Base-by-base conservation (phyloP, 1,140 invertebrate genomes). In the Heliconius melpomene region DNA sequence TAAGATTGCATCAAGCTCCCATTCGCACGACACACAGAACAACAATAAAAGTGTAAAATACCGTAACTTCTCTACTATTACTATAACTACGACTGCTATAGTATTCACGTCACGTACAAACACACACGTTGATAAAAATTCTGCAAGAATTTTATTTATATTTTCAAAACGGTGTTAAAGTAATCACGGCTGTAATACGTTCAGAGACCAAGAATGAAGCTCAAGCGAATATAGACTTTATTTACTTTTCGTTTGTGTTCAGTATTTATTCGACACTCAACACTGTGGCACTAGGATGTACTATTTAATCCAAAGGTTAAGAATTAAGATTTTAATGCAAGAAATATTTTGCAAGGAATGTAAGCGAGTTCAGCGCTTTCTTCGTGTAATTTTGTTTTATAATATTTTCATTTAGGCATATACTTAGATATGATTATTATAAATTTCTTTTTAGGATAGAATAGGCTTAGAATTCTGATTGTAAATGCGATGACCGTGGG, bases 131-230 rank as follows among this genome's bases (percentile, higher is more conserved):
- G 46, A 74, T 74, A 74, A 50, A 74, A 74, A 74, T 74, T 74
- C 20, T 23, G 38, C 46, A 13, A n/a, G 72, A 74, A 50, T 46
- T 46, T 74, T 74, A 50, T 74, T 74, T 54, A 36, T 74, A 54
- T 74, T 75, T 75, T 74, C 38, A 60, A 75, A 75, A 75, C 50
- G 50, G 26, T 75, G 50, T 75, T 36, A 75, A 57, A 75, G 52
- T 74, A 54, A 74, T 74, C 73, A 74, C 73, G 50, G 50, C 18
- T 38, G 16, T 50, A 74, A 74, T 57, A 74, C 13, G 73, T 54
- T 57, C 9, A 57, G 54, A n/a, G 54, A 57, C 54, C n/a, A 57
- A 11, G 9, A 57, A 57, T 20, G n/a, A n/a, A 57, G 8, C 54
- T 57, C 54, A 57, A 23, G 54, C 54, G n/a, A 57, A 57, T n/a